phyloP scores from a whole-genome alignment of 2,888 invertebrate species.

The Mamestra brassicae region DNA sequence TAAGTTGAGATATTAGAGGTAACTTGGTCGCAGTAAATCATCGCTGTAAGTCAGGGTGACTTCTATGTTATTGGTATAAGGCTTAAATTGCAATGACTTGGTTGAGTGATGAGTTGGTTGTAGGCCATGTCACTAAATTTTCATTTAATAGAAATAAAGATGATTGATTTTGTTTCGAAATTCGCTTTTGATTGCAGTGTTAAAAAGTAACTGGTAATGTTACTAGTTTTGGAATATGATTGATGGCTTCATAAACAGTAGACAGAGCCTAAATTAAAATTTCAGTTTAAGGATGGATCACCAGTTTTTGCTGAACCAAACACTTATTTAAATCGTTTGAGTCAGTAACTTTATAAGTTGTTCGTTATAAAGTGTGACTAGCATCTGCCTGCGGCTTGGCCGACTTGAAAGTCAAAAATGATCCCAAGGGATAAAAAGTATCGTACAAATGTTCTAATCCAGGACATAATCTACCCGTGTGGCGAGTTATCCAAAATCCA shows the following conservation, averaged over 20 bases:
- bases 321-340: too few species aligned
- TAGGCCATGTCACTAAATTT: background rate
- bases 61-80: background rate
- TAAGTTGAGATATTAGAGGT: slow-evolving; percentile 46
- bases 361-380: too few species aligned
- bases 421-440: too few species aligned
- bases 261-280: background rate
- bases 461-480: too few species aligned
- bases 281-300: background rate
- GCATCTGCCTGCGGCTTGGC: too few species aligned
- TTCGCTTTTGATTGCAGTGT: slow-evolving; percentile 9
- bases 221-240: slow-evolving; percentile 13
- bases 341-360: too few species aligned
- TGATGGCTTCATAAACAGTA: slow-evolving; percentile 1
- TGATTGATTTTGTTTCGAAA: slow-evolving; percentile 24
- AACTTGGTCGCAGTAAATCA: slow-evolving; percentile 3
- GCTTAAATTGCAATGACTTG: slow-evolving; percentile 6
- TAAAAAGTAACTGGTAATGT: background rate
- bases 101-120: background rate
- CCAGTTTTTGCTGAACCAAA: too few species aligned
- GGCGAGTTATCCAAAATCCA: too few species aligned
- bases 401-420: too few species aligned
- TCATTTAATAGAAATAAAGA: background rate
- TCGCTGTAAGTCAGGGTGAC: too few species aligned
- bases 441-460: too few species aligned